Base-by-base conservation (phyloP, 2,797 vertebrate species). In the Delichon dasypus region DNA sequence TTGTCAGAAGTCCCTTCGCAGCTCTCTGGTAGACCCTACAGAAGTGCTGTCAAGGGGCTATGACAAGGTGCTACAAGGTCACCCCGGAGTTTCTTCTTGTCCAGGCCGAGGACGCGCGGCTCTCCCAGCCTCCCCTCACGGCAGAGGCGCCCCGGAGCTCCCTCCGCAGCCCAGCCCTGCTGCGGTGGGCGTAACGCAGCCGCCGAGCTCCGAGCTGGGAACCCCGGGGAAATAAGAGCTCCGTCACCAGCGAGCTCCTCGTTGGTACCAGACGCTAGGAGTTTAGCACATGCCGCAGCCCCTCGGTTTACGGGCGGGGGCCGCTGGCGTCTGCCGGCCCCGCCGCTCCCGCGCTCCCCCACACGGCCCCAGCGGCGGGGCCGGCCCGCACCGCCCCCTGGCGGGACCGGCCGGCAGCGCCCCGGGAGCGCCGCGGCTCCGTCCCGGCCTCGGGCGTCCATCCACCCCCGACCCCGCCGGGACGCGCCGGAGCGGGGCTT, bases 391-490 rank as follows among this genome's bases (percentile, higher is more conserved):
- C 47, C 71, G 77, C 84, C 85, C 77, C 62, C 85, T 61, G 70
- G 68, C 60, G 67, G 73, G 23, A 2, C 40, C 44, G 58, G 22
- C 44, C 3, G 60, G 57, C 73, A 70, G 61, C 36, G 80, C 68
- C 67, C n/a, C 29, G 34, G 42, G 5, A 40, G 10, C 48, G 27
- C 47, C 16, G 32, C 14, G 18, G 27, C 36, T 11, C 20, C 44
- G 9, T 10, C 13, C 32, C 18, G 34, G n/a, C 42, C 74, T 27
- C 51, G 0, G 51, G 40, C 9, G 1, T 1, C 30, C 51, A 0
- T 1, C 30, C 16, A 0, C 0, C 32, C 18, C 21, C 3, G 22
- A 4, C 5, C 34, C 16, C 29, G 16, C 8, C 5, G 14, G 26
- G 45, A 18, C 5, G 0, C 4, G 16, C 1, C 6, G 16, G 27